Evolutionary conservation across 2,797 vertebrate genomes (phyloP), one percentile per base, ranked within the genome.

Genomic region (Alcedo quadribrachys): DNA sequence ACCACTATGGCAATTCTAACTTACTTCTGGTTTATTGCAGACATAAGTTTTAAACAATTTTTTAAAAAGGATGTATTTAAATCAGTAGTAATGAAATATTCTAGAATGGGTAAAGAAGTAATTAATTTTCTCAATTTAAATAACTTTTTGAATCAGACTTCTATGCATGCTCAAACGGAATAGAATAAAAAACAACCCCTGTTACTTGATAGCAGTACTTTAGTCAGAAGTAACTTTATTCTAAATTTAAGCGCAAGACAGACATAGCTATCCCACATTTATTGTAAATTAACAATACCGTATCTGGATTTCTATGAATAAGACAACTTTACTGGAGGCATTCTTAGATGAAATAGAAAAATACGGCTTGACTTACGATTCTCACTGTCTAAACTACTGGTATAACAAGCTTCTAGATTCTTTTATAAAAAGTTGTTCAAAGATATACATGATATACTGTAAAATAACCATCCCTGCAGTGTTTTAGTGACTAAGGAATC

Each of bases 191-290:
- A 40, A 40, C 37, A 40, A 40, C 6, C 6, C 8, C 0, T 42
- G 51, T 15, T 76, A 85, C 73, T 93, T 90, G 87, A 75, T 79
- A 95, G 53, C 15, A 91, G 53, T 40, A 61, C 10, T 85, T 55
- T 46, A 27, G 58, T 89, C 65, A 89, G 85, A 90, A 94, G 14
- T n/a, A 79, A 90, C 51, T 80, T 92, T 67, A 65, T 84, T 93
- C 69, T 93, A 95, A 55, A 94, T 93, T 85, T 90, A 91, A 96
- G 81, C 54, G 83, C 8, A 2, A 85, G 53, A 86, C 57, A 50
- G 25, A 25, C 27, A 50, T 13, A 81, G 55, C 43, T 80, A 66
- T 51, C 81, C 18, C 32, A 45, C 8, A 68, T 33, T 24, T 65
- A 24, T 54, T 62, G 22, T 54, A 24, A 57, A 24, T 37, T 57